Base-by-base conservation (phyloP, 2,888 invertebrate species). In the Scaptomyza reducta region DNA sequence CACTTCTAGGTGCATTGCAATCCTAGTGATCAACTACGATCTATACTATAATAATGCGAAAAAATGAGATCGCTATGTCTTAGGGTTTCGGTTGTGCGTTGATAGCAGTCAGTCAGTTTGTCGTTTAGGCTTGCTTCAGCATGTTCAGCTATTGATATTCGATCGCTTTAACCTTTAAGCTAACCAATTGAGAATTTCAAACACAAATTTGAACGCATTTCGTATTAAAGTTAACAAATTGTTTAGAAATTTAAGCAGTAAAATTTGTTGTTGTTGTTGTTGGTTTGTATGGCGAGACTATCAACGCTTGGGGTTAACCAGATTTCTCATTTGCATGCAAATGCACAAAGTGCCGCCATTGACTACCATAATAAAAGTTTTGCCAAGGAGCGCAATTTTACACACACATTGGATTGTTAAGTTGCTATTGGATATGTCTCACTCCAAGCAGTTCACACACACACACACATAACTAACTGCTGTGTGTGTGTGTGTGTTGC, bases 291-390 rank as follows among this genome's bases (percentile, higher is more conserved):
- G 38, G 60, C 31, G 57, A 5, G 42, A 11, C 51, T 55, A 57
- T 55, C 54, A 71, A 47, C 33, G 49, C 51, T 78, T 68, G 68
- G 76, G 85, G 87, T 81, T 87, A 87, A 79, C 75, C 85, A 58
- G 64, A 72, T 66, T 66, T 68, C 58, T 54, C 68, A 75, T 84
- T 87, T 77, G 67, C 75, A 77, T 85, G 77, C 69, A 76, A 85
- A 77, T 85, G 60, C 67, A 41, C 35, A 56, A 53, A 49, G 50
- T 45, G 58, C 54, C 47, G 61, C 49, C 53, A 57, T 63, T 62
- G 62, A 64, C 49, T 58, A 25, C 54, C 54, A 41, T 64, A 63
- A 82, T 82, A 69, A 73, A 80, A 79, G 46, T 66, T 60, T 27
- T 7, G 50, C 66, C 56, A 70, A 54, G 54, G 38, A 53, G 50